A percentile compares a stretch with the other conserved stretches of the same genome.
Evolutionary conservation across 2,888 invertebrate species (phyloP).

Genomic region (Cylloceria caligata): DNA sequence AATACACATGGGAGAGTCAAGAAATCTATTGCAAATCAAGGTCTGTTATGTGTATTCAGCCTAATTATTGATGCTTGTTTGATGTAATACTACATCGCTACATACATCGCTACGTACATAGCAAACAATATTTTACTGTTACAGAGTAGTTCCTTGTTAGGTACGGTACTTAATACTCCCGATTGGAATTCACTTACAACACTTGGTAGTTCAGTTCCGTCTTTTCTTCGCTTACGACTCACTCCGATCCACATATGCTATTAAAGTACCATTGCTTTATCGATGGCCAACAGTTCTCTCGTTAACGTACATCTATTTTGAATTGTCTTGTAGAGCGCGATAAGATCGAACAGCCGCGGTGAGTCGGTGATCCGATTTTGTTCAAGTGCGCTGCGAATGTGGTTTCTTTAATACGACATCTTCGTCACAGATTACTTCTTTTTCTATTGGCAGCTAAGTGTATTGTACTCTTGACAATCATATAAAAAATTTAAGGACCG

Average conservation of each 20-base stretch:
- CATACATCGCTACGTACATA: neutral
- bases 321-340: conserved; percentile 48
- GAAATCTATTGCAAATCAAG: conserved; percentile 73
- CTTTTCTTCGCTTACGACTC: conserved; percentile 63
- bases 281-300: conserved; percentile 64
- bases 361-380: conserved; percentile 32
- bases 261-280: conserved; percentile 55
- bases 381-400: conserved; percentile 26
- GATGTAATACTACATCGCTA: conserved; percentile 15
- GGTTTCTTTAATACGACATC: conserved; percentile 27
- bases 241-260: conserved; percentile 49
- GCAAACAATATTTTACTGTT: conserved; percentile 23
- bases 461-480: neutral
- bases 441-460: neutral
- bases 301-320: conserved; percentile 65
- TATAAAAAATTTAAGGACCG: neutral
- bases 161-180: conserved; percentile 45
- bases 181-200: conserved; percentile 60
- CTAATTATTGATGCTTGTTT: conserved; percentile 9
- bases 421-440: conserved; percentile 7
- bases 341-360: conserved; percentile 22
- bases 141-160: conserved; percentile 39
- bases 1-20: conserved; percentile 45
- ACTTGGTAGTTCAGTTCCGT: conserved; percentile 57
- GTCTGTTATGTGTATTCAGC: conserved; percentile 20